Evolutionary conservation across 2,888 invertebrate species (phyloP), one percentile per base, ranked within the genome.

Genomic region (Idaea dimidiata): DNA sequence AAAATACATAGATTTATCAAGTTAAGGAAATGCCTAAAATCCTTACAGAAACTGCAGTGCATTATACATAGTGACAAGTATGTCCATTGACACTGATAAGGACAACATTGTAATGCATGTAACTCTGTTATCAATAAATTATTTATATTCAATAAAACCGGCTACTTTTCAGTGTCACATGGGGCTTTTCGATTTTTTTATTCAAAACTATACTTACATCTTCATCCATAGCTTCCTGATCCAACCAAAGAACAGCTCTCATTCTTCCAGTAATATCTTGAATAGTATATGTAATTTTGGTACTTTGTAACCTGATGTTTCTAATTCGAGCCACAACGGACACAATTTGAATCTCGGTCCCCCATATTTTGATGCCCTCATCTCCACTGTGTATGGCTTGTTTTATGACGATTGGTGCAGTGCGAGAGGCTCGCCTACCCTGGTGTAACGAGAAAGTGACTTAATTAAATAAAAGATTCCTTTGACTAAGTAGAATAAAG

Each of bases 251-350:
- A 17, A 93, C 90, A 61, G 93, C 91, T 70, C 84, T 80, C 93
- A 93, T 93, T 65, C 90, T 83, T 0, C 93, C 93, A 1, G 93
- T 93, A 24, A 93, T 91, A 69, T 93, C 93, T 75, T 93, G 91
- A 68, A 93, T 87, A 56, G 90, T 93, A 64, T 93, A 93, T 55
- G 91, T 91, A 18, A 93, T 92, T 79, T 93, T 93, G 1, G 90
- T 91, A 71, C 93, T 93, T 66, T 93, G 93, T 73, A 91, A 82
- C 57, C 87, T 79, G 54, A 93, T 91, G 65, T 90, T 92, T 57
- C 83, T 79, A 1, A 93, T 75, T 59, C 91, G 78, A 24, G 91
- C 93, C 8, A 93, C 86, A 66, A 93, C 74, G 6, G 82, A 86
- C 0, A 91, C 88, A 63, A 93, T 92, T 76, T 92, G 92, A 60